phyloP scores from a whole-genome alignment of 2,797 vertebrate species.

The Sebastes elongatus region DNA sequence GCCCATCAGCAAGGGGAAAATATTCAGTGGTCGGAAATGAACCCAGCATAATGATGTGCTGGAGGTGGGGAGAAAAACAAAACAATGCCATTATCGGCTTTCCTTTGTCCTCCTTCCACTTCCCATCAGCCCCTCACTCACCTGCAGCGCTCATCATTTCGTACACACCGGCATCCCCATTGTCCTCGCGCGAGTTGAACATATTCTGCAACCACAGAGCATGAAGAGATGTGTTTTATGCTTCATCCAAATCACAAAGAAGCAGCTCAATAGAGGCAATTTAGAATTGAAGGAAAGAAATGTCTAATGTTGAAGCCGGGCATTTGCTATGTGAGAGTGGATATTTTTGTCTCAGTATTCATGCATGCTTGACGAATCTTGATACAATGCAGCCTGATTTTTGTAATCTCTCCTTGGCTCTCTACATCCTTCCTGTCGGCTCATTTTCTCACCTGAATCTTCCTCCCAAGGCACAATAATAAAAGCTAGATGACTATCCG shows the following conservation, averaged over 20 bases:
- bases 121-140: constrained; percentile 62
- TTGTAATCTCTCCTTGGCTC: neutral
- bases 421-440: neutral
- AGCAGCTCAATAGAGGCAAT: neutral
- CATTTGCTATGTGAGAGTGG: neutral
- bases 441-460: constrained; percentile 23
- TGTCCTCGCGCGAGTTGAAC: constrained; percentile 30
- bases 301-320: neutral
- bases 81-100: constrained; percentile 36
- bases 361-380: constrained; percentile 2
- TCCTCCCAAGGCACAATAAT: neutral
- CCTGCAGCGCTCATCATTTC: constrained; percentile 76
- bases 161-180: constrained; percentile 63
- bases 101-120: constrained; percentile 33
- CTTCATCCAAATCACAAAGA: neutral
- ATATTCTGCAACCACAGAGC: constrained; percentile 65
- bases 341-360: neutral
- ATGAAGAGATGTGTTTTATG: constrained; percentile 1
- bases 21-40: constrained; percentile 54
- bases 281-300: neutral
- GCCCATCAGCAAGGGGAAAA: constrained; percentile 32
- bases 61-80: neutral
- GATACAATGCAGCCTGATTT: neutral
- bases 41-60: constrained; percentile 32
- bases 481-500: neutral